Conservation (phyloP, 2,113 vertebrate genomes). For the Bubo scandiacus region DNA sequence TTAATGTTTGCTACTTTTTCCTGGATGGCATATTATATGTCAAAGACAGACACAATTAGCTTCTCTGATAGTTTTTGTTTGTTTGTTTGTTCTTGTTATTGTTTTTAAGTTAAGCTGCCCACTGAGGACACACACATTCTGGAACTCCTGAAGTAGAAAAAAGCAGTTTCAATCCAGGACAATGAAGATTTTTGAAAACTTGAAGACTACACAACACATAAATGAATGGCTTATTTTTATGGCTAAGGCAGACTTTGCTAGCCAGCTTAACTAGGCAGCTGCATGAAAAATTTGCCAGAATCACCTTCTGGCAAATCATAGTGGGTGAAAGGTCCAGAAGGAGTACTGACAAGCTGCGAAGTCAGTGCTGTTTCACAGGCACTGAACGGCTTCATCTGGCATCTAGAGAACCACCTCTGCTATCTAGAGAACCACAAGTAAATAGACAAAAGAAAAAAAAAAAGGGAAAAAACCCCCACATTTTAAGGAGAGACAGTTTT, state of each 20-base stretch:
- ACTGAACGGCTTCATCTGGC: not conserved
- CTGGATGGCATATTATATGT: too few species aligned
- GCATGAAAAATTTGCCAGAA: not conserved
- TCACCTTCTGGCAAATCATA: not conserved
- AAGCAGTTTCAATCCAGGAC: not conserved
- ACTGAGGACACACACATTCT: not conserved
- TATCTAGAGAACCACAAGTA: not conserved
- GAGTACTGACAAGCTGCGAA: not conserved
- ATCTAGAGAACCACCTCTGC: not conserved
- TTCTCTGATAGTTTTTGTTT: not conserved
- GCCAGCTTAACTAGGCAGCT: not conserved
- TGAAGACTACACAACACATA: not conserved
- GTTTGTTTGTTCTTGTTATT: not conserved
- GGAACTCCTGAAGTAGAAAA: not conserved
- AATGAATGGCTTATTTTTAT: not conserved
- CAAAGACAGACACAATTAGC: not conserved
- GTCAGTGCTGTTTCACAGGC: not conserved
- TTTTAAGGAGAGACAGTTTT: not conserved
- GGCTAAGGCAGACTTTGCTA: not conserved
- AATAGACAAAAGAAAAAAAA: not conserved
- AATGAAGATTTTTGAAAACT: not conserved
- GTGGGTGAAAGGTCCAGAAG: not conserved
- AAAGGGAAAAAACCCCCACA: not conserved
- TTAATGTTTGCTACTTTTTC: not conserved
- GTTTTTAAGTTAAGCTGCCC: not conserved